Conservation (phyloP, 2,888 invertebrate genomes). For the Pherbina coryleti region DNA sequence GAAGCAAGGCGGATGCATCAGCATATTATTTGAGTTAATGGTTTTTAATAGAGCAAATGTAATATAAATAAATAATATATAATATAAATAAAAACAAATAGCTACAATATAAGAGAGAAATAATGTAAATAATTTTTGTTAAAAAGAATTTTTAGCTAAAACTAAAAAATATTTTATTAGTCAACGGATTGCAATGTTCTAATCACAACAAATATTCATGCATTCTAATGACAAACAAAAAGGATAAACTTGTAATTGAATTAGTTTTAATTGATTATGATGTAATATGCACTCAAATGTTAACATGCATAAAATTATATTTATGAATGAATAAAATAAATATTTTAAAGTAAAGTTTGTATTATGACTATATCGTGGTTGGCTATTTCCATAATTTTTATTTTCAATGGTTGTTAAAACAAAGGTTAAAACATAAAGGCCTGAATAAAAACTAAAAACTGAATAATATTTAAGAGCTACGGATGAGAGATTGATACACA, state of each 20-base stretch:
- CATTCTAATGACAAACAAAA: constrained; percentile 47
- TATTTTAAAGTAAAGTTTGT: not conserved
- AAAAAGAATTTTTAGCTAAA: constrained; percentile 24
- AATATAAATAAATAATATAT: constrained; percentile 28
- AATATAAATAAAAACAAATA: constrained; percentile 37
- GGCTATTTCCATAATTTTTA: too few relatives aligned
- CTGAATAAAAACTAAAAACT: too few relatives aligned
- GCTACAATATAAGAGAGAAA: constrained; percentile 9
- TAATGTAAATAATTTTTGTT: constrained; percentile 60
- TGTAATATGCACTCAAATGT: constrained; percentile 16
- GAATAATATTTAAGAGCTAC: too few relatives aligned
- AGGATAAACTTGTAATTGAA: constrained; percentile 49
- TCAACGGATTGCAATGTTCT: constrained; percentile 12
- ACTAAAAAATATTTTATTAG: constrained; percentile 16
- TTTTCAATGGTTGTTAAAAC: too few relatives aligned
- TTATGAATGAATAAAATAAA: constrained; percentile 2
- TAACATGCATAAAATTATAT: constrained; percentile 17
- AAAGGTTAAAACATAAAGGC: too few relatives aligned
- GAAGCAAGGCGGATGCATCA: constrained; percentile 3
- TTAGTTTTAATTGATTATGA: constrained; percentile 27
- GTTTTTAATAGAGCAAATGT: constrained; percentile 24
- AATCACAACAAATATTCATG: constrained; percentile 47
- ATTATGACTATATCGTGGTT: not conserved
- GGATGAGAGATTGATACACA: too few relatives aligned
- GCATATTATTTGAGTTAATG: constrained; percentile 8